Base-by-base conservation (phyloP, 2,113 vertebrate genomes). In the Megatriorchis doriae region DNA sequence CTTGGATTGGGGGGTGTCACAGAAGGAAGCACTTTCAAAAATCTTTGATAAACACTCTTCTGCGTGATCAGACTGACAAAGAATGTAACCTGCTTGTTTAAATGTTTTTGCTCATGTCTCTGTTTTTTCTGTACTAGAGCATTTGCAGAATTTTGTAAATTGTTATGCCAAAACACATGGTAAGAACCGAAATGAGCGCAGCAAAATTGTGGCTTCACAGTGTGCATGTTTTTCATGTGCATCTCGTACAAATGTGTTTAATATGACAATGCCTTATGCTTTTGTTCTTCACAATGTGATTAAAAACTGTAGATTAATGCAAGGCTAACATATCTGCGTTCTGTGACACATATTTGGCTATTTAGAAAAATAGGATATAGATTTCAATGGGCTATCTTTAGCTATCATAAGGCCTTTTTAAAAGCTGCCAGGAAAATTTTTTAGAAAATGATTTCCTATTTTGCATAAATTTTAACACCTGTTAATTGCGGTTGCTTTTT, bases 401-500 rank as follows among this genome's bases (percentile, higher is more conserved):
- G 84, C 71, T 88, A 25, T 96, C 89, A 7, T 77, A 82, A 93
- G 48, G 48, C 63, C 58, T 96, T 94, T 90, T 80, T 53, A 81
- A 96, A 88, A 96, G 91, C 95, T 94, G 85, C 81, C 87, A 89
- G 90, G 84, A 86, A 96, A 91, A 92, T 93, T 72, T 91, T 97
- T 93, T 59, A 94, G 83, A 86, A 94, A 95, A 96, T 88, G 0
- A 94, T 96, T 96, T 92, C 90, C 96, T 68, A 78, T 98, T 97
- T 96, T 95, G 56, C 89, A 71, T 96, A 79, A 96, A 93, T 97
- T 97, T 96, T 96, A 92, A 70, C 96, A 95, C 97, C 97, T 98
- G 96, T 98, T 97, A 94, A 97, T 97, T 97, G 90, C 74, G 95
- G 93, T 96, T 95, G 74, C 73, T 97, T 90, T 97, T 97, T 95